Evolutionary conservation across 1,140 invertebrate species (phyloP).

Genomic region (Colletes gigas): DNA sequence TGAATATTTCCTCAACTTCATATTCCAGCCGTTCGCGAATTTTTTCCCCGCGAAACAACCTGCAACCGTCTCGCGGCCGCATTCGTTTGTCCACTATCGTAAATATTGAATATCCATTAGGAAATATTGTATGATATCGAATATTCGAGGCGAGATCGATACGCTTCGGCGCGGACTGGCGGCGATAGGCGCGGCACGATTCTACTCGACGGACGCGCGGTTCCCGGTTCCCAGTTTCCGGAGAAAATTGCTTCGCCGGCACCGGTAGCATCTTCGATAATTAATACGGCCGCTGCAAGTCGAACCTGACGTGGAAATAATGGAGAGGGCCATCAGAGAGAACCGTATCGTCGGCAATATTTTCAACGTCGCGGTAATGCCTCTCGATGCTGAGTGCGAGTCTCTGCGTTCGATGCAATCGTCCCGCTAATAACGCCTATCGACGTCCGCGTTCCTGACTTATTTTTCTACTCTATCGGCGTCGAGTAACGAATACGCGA

Average conservation of each 20-base stretch:
- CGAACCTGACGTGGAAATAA: constrained; percentile 32
- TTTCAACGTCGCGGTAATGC: constrained; percentile 6
- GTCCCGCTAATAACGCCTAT: too few species aligned
- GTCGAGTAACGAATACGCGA: too few species aligned
- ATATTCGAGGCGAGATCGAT: constrained; percentile 61
- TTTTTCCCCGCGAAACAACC: neutral
- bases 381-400: too few species aligned
- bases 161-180: constrained; percentile 20
- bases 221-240: neutral
- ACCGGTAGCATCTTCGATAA: constrained; percentile 60
- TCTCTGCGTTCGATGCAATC: too few species aligned
- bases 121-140: constrained; percentile 63
- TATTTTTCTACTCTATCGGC: too few species aligned
- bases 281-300: constrained; percentile 50
- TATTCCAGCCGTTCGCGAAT: neutral
- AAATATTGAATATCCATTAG: constrained; percentile 67
- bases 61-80: neutral
- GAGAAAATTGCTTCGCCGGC: constrained; percentile 47
- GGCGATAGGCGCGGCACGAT: neutral
- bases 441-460: too few species aligned
- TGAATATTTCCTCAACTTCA: neutral
- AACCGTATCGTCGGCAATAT: constrained; percentile 31
- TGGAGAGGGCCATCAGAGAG: neutral
- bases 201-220: constrained; percentile 17
- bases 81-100: constrained; percentile 58